Evolutionary conservation across 2,113 vertebrate species (phyloP), one percentile per base, ranked within the genome.

Genomic region (Equus przewalskii): DNA sequence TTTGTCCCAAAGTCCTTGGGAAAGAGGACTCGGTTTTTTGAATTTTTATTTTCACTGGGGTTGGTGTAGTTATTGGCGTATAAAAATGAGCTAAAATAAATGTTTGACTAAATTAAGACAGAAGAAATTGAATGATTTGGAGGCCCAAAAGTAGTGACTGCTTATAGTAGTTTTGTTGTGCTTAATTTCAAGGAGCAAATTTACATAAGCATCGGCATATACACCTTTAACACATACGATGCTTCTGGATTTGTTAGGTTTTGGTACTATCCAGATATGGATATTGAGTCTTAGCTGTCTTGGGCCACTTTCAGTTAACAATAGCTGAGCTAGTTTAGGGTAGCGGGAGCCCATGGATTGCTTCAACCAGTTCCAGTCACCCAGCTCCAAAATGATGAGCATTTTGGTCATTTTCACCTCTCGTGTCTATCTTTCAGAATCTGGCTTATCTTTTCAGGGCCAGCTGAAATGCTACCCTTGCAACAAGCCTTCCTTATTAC

Each of bases 151-250:
- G 26, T 91, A 26, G 67, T 72, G 64, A 92, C 12, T 56, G 56
- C 64, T n/a, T 76, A 18, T 41, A 64, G n/a, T 79, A 86, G 89
- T 73, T 87, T 81, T 81, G 4, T 92, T 75, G 24, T 64, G 22
- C 78, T 91, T 58, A 88, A 75, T 96, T 81, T 95, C 33, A 80
- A 73, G 89, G 46, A 92, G 65, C 26, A 80, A 28, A 80, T 87
- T 92, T 92, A 9, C 6, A 21, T 81, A 67, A 82, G 83, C 7
- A 75, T 18, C 41, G 44, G 7, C 2, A 3, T 46, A 73, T 1
- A 30, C 78, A 54, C 7, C 33, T 24, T 69, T 93, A 56, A 49
- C 10, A 69, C 30, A 44, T 67, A 22, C 19, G 60, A 56, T 62
- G n/a, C 54, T 56, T 79, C 22, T 93, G 28, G 21, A 60, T 85